Percentiles rank a stretch among this genome's conserved stretches.
Conservation (phyloP, 2,888 invertebrate genomes). For the Rosalia funebris region DNA sequence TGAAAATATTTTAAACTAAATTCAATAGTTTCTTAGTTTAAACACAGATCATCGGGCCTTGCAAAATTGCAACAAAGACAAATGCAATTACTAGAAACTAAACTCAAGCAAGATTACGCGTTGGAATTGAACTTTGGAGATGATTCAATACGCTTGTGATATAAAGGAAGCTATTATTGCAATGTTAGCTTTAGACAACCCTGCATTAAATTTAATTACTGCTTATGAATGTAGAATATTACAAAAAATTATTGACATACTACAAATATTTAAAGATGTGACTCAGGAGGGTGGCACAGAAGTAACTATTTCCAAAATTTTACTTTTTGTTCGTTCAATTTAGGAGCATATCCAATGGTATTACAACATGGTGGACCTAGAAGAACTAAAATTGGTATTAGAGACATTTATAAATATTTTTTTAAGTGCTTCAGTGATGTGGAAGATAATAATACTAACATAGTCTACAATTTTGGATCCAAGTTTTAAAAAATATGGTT, state of each 20-base stretch:
- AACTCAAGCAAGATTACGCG: slow-evolving; percentile 5
- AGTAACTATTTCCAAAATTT: slow-evolving; percentile 17
- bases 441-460: slow-evolving; percentile 9
- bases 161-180: slow-evolving; percentile 10
- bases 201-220: neutral
- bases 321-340: slow-evolving; percentile 10
- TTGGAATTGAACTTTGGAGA: slow-evolving; percentile 10
- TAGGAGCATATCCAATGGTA: slow-evolving; percentile 2
- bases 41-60: slow-evolving; percentile 3
- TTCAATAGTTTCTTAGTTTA: slow-evolving; percentile 27
- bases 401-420: slow-evolving; percentile 6
- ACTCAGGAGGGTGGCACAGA: slow-evolving; percentile 24
- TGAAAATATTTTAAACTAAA: slow-evolving; percentile 34
- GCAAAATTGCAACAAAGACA: slow-evolving; percentile 14
- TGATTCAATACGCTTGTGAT: neutral
- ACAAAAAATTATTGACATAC: neutral
- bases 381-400: slow-evolving; percentile 4
- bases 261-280: slow-evolving; percentile 22
- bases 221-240: neutral
- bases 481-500: slow-evolving; percentile 15
- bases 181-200: slow-evolving; percentile 7
- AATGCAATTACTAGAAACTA: slow-evolving; percentile 6
- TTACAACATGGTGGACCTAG: neutral
- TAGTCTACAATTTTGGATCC: slow-evolving; percentile 20
- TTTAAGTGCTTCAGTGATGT: slow-evolving; percentile 10